Evolutionary conservation across 2,113 vertebrate genomes (phyloP).

Genomic region (Bufo gargarizans): DNA sequence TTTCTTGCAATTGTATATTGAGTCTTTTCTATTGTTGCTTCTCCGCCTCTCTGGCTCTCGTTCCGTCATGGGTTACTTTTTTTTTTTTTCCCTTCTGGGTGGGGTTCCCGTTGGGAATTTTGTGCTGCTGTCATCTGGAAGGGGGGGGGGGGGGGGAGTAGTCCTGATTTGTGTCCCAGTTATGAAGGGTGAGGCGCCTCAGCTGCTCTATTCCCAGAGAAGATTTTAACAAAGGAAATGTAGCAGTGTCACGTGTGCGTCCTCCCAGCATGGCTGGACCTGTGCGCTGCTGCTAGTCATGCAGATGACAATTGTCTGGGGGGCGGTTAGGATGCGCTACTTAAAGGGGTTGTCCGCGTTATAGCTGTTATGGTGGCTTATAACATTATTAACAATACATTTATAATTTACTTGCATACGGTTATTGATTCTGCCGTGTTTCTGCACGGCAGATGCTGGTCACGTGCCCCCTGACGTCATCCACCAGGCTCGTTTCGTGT

Average conservation of each 20-base stretch:
- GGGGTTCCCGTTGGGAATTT: slow-evolving; percentile 17
- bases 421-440: too few species aligned
- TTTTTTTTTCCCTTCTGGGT: not conserved
- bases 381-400: too few species aligned
- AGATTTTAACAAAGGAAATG: slow-evolving; percentile 43
- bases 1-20: too few species aligned
- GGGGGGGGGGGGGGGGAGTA: not conserved
- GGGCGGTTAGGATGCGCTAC: too few species aligned
- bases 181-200: slow-evolving; percentile 20
- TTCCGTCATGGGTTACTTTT: not conserved
- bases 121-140: not conserved
- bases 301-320: too few species aligned
- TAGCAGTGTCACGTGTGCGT: not conserved
- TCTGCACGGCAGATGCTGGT: too few species aligned
- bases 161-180: not conserved
- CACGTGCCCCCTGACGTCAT: too few species aligned
- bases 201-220: slow-evolving; percentile 24
- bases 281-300: not conserved
- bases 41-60: not conserved
- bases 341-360: too few species aligned
- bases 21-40: not conserved
- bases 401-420: too few species aligned
- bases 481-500: too few species aligned
- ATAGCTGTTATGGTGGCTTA: too few species aligned
- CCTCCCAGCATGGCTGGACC: not conserved